Evolutionary conservation across 2,888 invertebrate species (phyloP), one percentile per base, ranked within the genome.

Genomic region (Brassicogethes aeneus): DNA sequence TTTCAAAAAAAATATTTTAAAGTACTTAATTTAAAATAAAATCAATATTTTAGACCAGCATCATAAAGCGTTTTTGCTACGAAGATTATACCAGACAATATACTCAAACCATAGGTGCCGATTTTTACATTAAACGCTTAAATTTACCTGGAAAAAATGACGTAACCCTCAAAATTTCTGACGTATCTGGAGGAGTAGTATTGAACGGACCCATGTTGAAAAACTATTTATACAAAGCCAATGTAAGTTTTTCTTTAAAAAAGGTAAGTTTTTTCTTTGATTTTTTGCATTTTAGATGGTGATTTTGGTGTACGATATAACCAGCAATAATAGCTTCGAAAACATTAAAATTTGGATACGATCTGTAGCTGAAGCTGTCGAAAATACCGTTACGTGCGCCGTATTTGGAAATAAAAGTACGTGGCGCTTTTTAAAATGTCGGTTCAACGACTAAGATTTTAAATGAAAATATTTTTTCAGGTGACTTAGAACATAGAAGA

Each of bases 111-210:
- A 69, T 79, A 16, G 85, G 85, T 1, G 74, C 85, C 8, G 85
- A 86, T 59, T 85, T 85, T 65, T 81, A 79, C 57, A 70, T 81
- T 36, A 81, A 81, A 59, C 71, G 80, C 56, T 68, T 80, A 32
- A 65, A 70, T 43, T 56, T 82, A 36, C 74, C 79, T 44, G 64
- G 62, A 12, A 69, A 66, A 52, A 70, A 71, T 39, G 74, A 79
- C 54, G 77, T 84, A 36, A 79, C 82, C 16, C 64, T 89, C 39
- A 80, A 87, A 63, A 74, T 93, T 17, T 89, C 89, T 72, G 92
- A 93, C 65, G 78, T 92, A 40, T 86, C 88, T 34, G 91, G 92
- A 14, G 91, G 92, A 14, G 78, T 80, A 48, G 80, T 87, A 29
- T 69, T 87, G 8, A 74, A 75, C 35, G 85, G 87, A 5, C 71